A percentile compares a stretch with the other conserved stretches of the same genome.
Conservation (phyloP, 2,888 invertebrate species). For the Acanthosepion esculentum region DNA sequence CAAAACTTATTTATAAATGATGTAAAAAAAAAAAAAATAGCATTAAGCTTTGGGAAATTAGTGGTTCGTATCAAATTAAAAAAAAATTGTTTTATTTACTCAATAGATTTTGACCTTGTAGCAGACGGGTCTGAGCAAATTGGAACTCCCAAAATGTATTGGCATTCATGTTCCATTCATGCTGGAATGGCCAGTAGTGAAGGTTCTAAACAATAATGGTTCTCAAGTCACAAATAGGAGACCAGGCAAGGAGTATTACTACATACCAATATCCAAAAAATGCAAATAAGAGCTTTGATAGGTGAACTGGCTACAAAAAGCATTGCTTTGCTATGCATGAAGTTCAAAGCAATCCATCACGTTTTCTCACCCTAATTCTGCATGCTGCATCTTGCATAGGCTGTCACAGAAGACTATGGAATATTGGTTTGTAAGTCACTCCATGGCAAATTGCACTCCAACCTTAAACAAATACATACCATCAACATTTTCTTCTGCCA, state of each 20-base stretch:
- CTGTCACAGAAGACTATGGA: no score
- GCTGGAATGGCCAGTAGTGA: background rate
- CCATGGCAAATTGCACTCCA: no score
- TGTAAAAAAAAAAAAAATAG: background rate
- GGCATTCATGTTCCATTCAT: background rate
- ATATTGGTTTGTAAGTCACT: no score
- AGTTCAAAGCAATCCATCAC: background rate
- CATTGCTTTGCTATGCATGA: background rate
- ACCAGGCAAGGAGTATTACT: background rate
- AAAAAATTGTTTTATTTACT: background rate
- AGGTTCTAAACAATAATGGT: background rate
- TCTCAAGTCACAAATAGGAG: background rate
- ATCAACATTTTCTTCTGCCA: no score
- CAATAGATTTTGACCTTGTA: background rate
- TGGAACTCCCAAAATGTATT: background rate
- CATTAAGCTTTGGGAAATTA: background rate
- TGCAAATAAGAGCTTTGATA: background rate
- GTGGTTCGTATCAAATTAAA: background rate
- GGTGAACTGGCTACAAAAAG: background rate
- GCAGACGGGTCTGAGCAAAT: background rate
- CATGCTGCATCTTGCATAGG: no score
- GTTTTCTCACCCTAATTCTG: no score
- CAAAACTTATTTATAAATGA: background rate
- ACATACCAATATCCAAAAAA: background rate
- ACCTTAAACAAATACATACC: no score